phyloP scores from a whole-genome alignment of 2,888 invertebrate genomes.

The Stictocephala bisonia region DNA sequence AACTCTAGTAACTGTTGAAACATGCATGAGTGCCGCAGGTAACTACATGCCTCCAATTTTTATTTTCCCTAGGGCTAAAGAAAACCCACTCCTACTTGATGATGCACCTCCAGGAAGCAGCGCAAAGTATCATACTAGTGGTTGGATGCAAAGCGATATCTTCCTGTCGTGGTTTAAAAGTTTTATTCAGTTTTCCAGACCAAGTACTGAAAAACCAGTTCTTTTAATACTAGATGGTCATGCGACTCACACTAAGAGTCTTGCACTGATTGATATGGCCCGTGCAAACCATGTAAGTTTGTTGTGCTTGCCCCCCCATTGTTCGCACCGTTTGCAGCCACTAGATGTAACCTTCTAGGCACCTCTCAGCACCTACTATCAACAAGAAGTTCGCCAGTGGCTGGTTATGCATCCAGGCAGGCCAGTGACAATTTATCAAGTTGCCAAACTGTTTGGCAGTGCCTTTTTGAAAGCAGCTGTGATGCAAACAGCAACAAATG shows the following conservation, averaged over 20 bases:
- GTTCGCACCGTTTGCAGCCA: background rate
- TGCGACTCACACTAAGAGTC: conserved; percentile 53
- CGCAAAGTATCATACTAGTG: conserved; percentile 49
- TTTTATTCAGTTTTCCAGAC: conserved; percentile 44
- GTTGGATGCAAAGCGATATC: conserved; percentile 52
- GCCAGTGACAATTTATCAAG: background rate
- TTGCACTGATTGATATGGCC: conserved; percentile 25
- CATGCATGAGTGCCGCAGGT: no score
- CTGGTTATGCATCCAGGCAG: background rate
- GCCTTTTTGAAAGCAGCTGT: conserved; percentile 6
- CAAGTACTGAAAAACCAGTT: conserved; percentile 56
- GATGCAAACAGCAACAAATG: conserved; percentile 1
- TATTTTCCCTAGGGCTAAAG: background rate
- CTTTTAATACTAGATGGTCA: conserved; percentile 52
- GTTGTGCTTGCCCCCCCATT: conserved; percentile 3
- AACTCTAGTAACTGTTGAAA: background rate
- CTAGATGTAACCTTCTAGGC: background rate
- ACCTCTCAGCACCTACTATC: conserved; percentile 7
- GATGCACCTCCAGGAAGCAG: conserved; percentile 52
- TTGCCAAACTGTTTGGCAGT: background rate
- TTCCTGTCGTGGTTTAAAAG: conserved; percentile 53
- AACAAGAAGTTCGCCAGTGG: background rate
- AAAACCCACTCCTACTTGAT: conserved; percentile 15
- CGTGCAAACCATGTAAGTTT: background rate
- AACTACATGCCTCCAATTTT: no score